Evolutionary conservation across 1,140 invertebrate species (phyloP), one percentile per base, ranked within the genome.

Genomic region (Euwallacea fornicatus): DNA sequence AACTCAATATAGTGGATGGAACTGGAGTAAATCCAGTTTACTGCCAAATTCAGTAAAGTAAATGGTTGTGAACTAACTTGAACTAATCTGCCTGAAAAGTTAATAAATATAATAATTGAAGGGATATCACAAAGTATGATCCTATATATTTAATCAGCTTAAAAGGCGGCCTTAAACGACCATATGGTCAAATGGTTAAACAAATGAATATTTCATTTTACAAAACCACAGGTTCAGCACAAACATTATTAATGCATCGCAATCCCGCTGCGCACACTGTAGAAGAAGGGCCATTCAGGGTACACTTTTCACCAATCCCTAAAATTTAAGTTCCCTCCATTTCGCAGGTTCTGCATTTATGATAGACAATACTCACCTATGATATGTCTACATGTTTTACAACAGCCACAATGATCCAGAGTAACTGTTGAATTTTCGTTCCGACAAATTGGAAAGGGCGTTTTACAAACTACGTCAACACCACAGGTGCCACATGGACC

Each of bases 321-420:
- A 16, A n/a, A 63, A 65, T 21, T 42, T 54, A 53, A 54, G 54
- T 56, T 16, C 3, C 11, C 21, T 46, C 42, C 7, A 47, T 63
- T 63, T 63, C 13, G 7, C 2, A 10, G 21, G 8, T 61, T 41
- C 10, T 61, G 4, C 10, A 11, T 9, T 8, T 41, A 2, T 42
- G 11, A 10, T 43, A 11, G 7, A 11, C 2, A 7, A 43, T 41
- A 65, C 64, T 66, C 54, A 72, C 70, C 65, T 54, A 72, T 41
- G 2, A 72, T 54, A 13, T 41, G 16, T 41, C 60, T 72, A 16
- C 70, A 72, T 13, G 54, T 47, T 58, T 21, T 60, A n/a, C 70
- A 72, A 42, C 70, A 72, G 41, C 70, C 70, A 47, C 70, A 72
- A 53, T 60, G 60, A 44, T 72, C 70, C n/a, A 72, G 33, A 21